phyloP scores from a whole-genome alignment of 2,888 invertebrate species.

The Oxyscelio sp. region DNA sequence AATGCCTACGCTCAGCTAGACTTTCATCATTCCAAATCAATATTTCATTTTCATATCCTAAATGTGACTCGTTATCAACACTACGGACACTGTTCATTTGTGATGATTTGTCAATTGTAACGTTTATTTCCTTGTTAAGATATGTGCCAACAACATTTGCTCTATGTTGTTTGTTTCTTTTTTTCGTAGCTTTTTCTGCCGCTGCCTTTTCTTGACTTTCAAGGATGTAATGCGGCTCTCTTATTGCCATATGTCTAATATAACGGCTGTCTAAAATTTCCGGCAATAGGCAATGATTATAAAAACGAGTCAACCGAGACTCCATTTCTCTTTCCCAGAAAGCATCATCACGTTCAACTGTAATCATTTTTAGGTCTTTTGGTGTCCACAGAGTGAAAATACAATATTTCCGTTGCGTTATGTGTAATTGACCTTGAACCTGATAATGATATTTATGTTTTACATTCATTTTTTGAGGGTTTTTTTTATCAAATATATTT shows the following conservation, averaged over 20 bases:
- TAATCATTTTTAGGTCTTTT: neutral
- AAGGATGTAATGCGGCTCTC: neutral
- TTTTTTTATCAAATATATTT: neutral
- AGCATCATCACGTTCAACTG: conserved; percentile 1
- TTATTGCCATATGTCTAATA: neutral
- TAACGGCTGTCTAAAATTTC: conserved; percentile 13
- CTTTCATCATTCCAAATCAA: conserved; percentile 3
- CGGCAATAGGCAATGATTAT: conserved; percentile 10
- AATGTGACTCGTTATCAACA: neutral
- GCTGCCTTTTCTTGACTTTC: neutral
- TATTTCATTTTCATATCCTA: conserved; percentile 20
- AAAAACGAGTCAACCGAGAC: neutral
- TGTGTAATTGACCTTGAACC: conserved; percentile 9
- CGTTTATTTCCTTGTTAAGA: no score
- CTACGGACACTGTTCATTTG: neutral
- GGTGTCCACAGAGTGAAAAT: conserved; percentile 1
- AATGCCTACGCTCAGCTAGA: neutral
- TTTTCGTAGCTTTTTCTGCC: neutral
- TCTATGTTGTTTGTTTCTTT: neutral
- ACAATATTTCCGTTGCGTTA: conserved; percentile 5
- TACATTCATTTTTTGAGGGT: neutral
- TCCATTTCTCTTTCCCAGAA: conserved; percentile 7
- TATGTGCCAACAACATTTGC: no score
- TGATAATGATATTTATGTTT: conserved; percentile 33
- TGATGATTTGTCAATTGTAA: no score